Base-by-base conservation (phyloP, 2,888 invertebrate species). In the Entomobrya proxima region DNA sequence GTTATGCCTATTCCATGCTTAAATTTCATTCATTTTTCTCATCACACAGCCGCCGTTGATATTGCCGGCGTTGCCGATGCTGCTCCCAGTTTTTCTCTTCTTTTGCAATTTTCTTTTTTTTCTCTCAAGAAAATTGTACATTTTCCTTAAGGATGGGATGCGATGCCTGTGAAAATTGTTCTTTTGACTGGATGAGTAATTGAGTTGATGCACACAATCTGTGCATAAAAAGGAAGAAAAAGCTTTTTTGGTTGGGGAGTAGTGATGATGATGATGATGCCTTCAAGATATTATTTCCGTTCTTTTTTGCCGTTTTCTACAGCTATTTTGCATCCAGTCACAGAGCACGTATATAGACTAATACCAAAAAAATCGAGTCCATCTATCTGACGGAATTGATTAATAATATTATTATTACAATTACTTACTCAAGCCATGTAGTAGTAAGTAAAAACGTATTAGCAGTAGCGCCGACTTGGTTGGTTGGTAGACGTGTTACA, bases 151-250 rank as follows among this genome's bases (percentile, higher is more conserved):
- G 27, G 35, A 35, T 76, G 47, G 64, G 47, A 47, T 67, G 27
- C 21, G 77, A 74, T 74, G 72, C 61, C 81, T 81, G 67, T 55
- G 74, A 79, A 85, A 85, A 85, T 79, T 79, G 85, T 47, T 72
- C 47, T 85, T 79, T 64, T 85, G 85, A 85, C 85, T 85, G 85
- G 58, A 85, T 85, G 85, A 85, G 85, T 85, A 85, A 85, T 85
- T 85, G 85, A 79, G 79, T 75, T 52, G 79, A 74, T 79, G 85
- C 85, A 85, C 85, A 85, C 85, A 75, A 85, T 75, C 85, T 75
- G 61, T 76, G 74, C 78, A 85, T 77, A 78, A 84, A 78, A 77
- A 37, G 27, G 27, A 32, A 69, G 79, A 27, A 69, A 69, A 55
- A 35, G 67, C 35, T 13, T 50, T 79, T 67, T 79, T 67, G 27